Evolutionary conservation across 2,113 vertebrate genomes (phyloP).

Genomic region (Neopipo cinnamomea): DNA sequence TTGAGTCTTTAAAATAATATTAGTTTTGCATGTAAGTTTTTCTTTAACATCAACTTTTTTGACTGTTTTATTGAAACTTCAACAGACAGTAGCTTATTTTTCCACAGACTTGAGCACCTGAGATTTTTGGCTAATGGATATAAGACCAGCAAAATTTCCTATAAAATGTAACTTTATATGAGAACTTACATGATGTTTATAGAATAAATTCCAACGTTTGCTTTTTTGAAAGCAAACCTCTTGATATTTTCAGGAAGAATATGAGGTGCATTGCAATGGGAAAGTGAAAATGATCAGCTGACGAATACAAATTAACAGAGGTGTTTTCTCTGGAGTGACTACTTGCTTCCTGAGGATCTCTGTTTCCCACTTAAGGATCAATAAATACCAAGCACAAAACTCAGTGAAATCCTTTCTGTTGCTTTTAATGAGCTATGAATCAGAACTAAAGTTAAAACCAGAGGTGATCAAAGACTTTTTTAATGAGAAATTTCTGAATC

Average conservation of each 20-base stretch:
- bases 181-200: constrained; percentile 69
- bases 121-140: constrained; percentile 75
- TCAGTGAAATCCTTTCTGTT: neutral
- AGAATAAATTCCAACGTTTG: constrained; percentile 46
- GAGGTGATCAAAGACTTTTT: neutral
- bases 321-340: neutral
- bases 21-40: constrained; percentile 65
- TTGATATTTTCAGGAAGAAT: constrained; percentile 5
- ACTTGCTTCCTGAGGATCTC: neutral
- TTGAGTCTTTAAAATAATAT: constrained; percentile 64
- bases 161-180: constrained; percentile 71
- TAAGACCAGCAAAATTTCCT: constrained; percentile 70
- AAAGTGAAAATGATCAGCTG: constrained; percentile 45
- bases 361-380: neutral
- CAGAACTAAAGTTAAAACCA: neutral
- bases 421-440: neutral
- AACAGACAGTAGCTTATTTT: constrained; percentile 79
- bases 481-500: neutral
- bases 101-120: constrained; percentile 73
- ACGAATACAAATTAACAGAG: neutral
- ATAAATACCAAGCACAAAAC: neutral
- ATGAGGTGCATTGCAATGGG: neutral
- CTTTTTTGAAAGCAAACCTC: constrained; percentile 45
- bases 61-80: constrained; percentile 74
- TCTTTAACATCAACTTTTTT: constrained; percentile 61